Base-by-base conservation (phyloP, 2,113 vertebrate species). In the Ochotona princeps region DNA sequence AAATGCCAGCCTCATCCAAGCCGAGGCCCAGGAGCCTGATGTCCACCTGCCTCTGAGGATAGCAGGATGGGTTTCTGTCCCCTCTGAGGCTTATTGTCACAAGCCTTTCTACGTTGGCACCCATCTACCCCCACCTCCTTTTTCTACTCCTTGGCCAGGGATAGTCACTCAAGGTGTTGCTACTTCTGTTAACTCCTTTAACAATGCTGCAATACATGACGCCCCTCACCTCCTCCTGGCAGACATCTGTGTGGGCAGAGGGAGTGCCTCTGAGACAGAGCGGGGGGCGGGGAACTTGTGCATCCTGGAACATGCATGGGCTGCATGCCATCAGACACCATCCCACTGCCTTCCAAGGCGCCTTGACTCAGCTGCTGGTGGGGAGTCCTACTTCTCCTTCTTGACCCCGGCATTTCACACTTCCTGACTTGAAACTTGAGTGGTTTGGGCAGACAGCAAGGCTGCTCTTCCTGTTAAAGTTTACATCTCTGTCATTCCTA, bases 61-160 rank as follows among this genome's bases (percentile, higher is more conserved):
- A 30, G 12, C 51, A 60, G 2, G 17, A 17, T 13, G 54, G 17
- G 11, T 57, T 17, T 57, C 54, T 57, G 54, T 18, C 30, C 17
- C 44, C 17, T 9, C 21, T 26, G 44, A 23, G 28, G 18, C 30
- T 72, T 70, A 30, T 38, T 75, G 28, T 78, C 60, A 14, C 15
- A 57, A 32, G 15, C 30, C 49, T n/a, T 0, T 32, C 25, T 54
- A 49, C 23, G 61, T 20, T 3, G 61, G 75, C 20, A 17, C 5
- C 30, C 21, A 13, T 7, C 3, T 10, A 54, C 1, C 51, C 9
- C 2, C 0, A 1, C 8, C 26, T 51, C 28, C 25, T 5, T 30
- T 60, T 38, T 60, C 65, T 67, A 32, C 5, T 88, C 28, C 23
- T 32, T 38, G 44, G 47, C 66, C 26, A 26, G 89, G 35, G 30